Evolutionary conservation across 37 sponge, comb jelly and placozoan species (phyloP).

Genomic region (Geodia barretti): DNA sequence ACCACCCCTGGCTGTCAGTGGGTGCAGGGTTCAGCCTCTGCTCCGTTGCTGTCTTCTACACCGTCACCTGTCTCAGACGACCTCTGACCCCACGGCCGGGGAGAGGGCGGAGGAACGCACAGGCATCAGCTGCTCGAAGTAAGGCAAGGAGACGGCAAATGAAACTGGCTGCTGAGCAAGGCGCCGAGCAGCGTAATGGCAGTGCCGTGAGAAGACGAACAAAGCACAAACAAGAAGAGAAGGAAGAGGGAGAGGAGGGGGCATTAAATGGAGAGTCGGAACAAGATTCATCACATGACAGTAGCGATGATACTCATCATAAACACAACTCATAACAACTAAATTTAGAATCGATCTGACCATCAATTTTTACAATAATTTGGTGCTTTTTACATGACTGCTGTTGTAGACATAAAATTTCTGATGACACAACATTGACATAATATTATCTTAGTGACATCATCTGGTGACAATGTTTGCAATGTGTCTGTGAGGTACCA

Average conservation of each 20-base stretch:
- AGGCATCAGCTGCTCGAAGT: not conserved
- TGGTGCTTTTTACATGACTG: not conserved
- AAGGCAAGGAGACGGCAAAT: not conserved
- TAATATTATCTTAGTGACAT: not conserved
- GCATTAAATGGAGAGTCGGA: not conserved
- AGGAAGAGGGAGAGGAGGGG: conserved; percentile 1
- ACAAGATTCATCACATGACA: not conserved
- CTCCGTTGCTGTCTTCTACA: conserved; percentile 21
- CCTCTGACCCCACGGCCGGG: not conserved
- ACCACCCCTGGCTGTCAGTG: conserved; percentile 20
- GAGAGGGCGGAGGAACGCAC: not conserved
- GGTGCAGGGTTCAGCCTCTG: not conserved
- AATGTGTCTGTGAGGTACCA: not conserved
- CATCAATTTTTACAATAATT: too few species aligned
- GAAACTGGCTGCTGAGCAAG: not conserved
- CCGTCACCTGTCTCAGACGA: not conserved
- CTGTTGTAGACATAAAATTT: not conserved
- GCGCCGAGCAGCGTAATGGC: not conserved
- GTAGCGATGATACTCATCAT: not conserved
- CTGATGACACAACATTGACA: not conserved
- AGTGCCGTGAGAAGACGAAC: conserved; percentile 1
- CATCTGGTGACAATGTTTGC: not conserved
- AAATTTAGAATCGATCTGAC: too few species aligned
- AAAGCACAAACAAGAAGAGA: conserved; percentile 5
- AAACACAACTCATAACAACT: too few species aligned